A percentile compares a stretch with the other conserved stretches of the same genome.
Evolutionary conservation across 2,113 vertebrate species (phyloP).

Genomic region (Solea senegalensis): DNA sequence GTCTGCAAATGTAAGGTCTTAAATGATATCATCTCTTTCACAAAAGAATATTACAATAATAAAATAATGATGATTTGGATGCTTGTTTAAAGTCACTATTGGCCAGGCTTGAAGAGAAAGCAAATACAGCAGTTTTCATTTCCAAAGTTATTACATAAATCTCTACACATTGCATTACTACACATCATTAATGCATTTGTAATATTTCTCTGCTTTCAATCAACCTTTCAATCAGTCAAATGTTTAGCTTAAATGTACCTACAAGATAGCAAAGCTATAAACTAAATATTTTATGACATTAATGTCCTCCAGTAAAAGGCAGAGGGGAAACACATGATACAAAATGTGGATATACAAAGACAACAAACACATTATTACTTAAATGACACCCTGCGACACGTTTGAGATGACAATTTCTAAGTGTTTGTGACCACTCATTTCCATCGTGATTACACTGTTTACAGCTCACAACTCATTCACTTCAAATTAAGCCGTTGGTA

Average conservation of each 20-base stretch:
- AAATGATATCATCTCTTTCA: slow-evolving; percentile 30
- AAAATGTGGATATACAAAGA: slow-evolving; percentile 10
- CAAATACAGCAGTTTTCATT: slow-evolving; percentile 64
- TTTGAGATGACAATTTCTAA: slow-evolving; percentile 16
- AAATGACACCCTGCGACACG: slow-evolving; percentile 7
- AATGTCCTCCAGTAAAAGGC: background rate
- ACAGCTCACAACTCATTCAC: slow-evolving; percentile 47
- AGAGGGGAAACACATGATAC: background rate
- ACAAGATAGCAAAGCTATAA: slow-evolving; percentile 2
- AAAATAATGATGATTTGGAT: background rate
- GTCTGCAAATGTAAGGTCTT: slow-evolving; percentile 31
- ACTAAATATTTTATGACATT: slow-evolving; percentile 11
- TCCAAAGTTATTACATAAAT: slow-evolving; percentile 21
- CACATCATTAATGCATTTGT: background rate
- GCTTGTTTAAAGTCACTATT: slow-evolving; percentile 10
- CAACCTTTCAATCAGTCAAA: background rate
- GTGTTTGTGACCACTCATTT: slow-evolving; percentile 22
- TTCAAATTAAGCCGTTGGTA: slow-evolving; percentile 66
- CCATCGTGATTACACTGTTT: slow-evolving; percentile 38
- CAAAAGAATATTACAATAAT: slow-evolving; percentile 17
- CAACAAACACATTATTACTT: background rate
- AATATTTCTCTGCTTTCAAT: slow-evolving; percentile 1
- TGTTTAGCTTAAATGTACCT: background rate
- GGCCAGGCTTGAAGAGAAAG: slow-evolving; percentile 38
- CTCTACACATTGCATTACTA: background rate